These are phyloP conservation scores for Lordiphosa clarofinis DNA, from an alignment of 1,140 invertebrate genomes.

Conservation along the genomic window DNA sequence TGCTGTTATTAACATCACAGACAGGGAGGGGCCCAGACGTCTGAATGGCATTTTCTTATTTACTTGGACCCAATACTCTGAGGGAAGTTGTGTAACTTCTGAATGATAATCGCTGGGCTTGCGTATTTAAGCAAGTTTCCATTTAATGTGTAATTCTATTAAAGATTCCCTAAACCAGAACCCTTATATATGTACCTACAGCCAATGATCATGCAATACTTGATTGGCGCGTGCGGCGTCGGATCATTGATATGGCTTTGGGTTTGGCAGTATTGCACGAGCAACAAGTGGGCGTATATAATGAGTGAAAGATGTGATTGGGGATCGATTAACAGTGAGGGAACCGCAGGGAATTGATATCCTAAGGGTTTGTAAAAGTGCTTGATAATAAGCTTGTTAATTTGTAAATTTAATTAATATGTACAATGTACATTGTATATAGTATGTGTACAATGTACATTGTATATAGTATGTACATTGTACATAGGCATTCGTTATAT, in stretches of 20 bases:
- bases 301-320: conserved; percentile 11
- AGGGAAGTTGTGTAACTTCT: conserved; percentile 35
- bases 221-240: conserved; percentile 54
- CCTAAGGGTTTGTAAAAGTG: no score
- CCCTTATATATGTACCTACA: conserved; percentile 15
- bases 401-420: no score
- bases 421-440: no score
- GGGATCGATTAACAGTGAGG: conserved; percentile 30
- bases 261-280: neutral
- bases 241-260: conserved; percentile 38
- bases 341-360: neutral
- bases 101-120: conserved; percentile 19
- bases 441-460: no score
- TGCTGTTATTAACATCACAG: conserved; percentile 11
- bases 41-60: conserved; percentile 25
- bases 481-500: no score
- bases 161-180: conserved; percentile 35
- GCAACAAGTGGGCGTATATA: conserved; percentile 46
- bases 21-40: neutral
- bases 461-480: no score
- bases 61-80: conserved; percentile 13
- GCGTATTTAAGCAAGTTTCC: conserved; percentile 43
- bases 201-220: conserved; percentile 21
- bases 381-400: no score
- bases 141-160: conserved; percentile 21